Conservation (phyloP, 2,113 vertebrate genomes). For the Psophia crepitans region DNA sequence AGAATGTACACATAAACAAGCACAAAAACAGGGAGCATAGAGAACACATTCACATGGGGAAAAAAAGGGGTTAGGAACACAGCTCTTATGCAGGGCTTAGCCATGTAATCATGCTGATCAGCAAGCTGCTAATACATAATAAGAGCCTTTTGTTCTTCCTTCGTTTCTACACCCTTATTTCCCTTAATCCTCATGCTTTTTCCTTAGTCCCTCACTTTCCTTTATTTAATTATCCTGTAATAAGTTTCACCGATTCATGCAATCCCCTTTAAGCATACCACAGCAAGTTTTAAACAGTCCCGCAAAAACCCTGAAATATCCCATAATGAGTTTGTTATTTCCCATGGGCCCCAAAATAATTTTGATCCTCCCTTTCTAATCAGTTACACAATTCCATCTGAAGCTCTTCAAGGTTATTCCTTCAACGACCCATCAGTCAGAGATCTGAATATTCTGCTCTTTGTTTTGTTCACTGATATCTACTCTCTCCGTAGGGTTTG, state of each 20-base stretch:
- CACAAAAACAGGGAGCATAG: background rate
- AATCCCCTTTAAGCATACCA: background rate
- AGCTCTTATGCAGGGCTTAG: background rate
- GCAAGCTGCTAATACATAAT: rapidly evolving
- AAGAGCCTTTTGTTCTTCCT: background rate
- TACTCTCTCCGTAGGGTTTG: background rate
- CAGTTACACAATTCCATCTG: background rate
- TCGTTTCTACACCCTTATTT: background rate
- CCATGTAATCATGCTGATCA: background rate
- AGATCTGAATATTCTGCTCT: background rate
- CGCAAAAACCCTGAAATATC: rapidly evolving
- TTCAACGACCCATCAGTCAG: background rate
- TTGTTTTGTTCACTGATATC: background rate
- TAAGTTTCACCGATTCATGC: background rate
- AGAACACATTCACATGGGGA: background rate
- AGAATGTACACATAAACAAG: background rate
- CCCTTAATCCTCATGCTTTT: background rate
- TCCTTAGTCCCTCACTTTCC: background rate
- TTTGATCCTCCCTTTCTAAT: background rate
- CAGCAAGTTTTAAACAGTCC: background rate
- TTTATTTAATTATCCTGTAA: background rate
- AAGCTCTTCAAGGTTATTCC: background rate
- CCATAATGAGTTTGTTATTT: background rate
- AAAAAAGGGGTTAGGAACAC: background rate
- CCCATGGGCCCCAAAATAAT: background rate